phyloP scores from a whole-genome alignment of 2,797 vertebrate genomes.

The Pygocentrus nattereri region DNA sequence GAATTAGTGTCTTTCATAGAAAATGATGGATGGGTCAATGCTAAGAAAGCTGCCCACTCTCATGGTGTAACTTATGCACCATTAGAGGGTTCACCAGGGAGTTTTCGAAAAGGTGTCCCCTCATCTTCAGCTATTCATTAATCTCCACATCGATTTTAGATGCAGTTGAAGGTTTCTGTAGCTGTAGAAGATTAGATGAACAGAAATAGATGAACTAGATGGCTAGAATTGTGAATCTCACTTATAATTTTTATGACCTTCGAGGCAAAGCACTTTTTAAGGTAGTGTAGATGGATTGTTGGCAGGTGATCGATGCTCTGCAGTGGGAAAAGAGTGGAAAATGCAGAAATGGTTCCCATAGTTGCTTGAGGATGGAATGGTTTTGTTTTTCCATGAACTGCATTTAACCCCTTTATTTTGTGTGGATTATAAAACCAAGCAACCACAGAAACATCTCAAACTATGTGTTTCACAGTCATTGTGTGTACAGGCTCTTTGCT shows the following conservation, averaged over 20 bases:
- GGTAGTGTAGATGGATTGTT: slow-evolving; percentile 50
- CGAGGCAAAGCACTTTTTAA: slow-evolving; percentile 65
- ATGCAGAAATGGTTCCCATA: not conserved
- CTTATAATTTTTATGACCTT: slow-evolving; percentile 68
- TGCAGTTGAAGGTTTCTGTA: slow-evolving; percentile 29
- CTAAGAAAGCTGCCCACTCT: slow-evolving; percentile 56
- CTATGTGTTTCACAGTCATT: not conserved
- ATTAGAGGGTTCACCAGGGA: slow-evolving; percentile 58
- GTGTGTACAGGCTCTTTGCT: not conserved
- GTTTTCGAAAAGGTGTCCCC: slow-evolving; percentile 65
- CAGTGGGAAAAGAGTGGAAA: slow-evolving; percentile 13
- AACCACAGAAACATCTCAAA: slow-evolving; percentile 9
- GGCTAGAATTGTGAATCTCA: slow-evolving; percentile 60
- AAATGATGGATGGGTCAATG: slow-evolving; percentile 69
- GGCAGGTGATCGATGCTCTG: slow-evolving; percentile 61
- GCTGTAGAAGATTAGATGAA: slow-evolving; percentile 60
- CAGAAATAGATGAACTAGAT: slow-evolving; percentile 10
- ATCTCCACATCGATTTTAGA: slow-evolving; percentile 74
- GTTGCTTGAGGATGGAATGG: not conserved
- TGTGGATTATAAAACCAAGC: not conserved
- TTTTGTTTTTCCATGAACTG: slow-evolving; percentile 19
- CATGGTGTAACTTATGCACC: slow-evolving; percentile 68
- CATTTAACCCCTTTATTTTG: not conserved
- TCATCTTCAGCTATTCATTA: slow-evolving; percentile 62
- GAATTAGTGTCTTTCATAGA: slow-evolving; percentile 67